phyloP scores from a whole-genome alignment of 2,797 vertebrate species.

The Phylloscopus collybita region DNA sequence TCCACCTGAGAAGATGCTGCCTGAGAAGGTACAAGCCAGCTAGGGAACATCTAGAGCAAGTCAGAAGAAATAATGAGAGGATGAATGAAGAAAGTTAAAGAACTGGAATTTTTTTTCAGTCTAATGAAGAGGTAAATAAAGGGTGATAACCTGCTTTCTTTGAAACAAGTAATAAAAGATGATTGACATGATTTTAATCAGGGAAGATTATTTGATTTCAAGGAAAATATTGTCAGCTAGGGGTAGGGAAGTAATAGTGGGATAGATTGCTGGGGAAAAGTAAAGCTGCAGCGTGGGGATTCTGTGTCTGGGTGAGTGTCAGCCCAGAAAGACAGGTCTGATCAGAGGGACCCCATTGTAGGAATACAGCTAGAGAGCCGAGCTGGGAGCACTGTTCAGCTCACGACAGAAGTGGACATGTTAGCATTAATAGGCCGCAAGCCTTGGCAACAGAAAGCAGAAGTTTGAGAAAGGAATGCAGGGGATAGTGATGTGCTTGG shows the following conservation, averaged over 20 bases:
- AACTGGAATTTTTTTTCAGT: background rate
- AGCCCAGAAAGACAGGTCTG: background rate
- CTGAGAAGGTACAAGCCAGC: background rate
- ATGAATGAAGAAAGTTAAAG: background rate
- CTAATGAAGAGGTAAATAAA: background rate
- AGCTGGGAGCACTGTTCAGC: no score
- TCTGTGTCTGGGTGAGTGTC: background rate
- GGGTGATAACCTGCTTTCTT: background rate
- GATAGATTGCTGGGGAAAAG: background rate
- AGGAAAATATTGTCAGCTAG: background rate
- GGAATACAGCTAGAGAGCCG: no score
- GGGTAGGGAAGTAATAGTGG: background rate
- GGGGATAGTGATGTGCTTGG: no score
- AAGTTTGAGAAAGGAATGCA: no score
- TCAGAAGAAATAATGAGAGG: background rate
- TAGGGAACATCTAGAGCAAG: background rate
- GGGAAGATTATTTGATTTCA: background rate
- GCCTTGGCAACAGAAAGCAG: no score
- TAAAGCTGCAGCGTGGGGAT: background rate
- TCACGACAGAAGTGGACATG: no score
- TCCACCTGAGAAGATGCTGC: background rate
- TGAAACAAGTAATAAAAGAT: background rate
- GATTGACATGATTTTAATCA: background rate
- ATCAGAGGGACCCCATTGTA: background rate
- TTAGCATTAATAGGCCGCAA: no score